Evolutionary conservation across 2,113 vertebrate species (phyloP), one percentile per base, ranked within the genome.

Genomic region (Rhynchomys soricoides): DNA sequence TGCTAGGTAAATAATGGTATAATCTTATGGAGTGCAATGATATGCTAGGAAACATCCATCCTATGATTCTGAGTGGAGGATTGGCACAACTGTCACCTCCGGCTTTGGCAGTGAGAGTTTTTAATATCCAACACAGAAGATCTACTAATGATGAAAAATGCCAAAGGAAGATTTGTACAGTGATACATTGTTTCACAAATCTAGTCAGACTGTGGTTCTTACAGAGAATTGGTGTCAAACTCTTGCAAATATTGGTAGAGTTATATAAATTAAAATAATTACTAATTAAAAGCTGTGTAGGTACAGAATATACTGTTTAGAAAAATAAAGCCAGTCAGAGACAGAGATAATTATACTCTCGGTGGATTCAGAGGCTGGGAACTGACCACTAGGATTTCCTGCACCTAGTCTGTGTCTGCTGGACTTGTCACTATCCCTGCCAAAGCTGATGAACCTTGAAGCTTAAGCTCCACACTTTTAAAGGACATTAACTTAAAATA

Each of bases 141-240:
- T 34, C 77, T 7, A 34, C 29, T 78, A 50, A 37, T 52, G 8
- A 22, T 79, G 31, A 19, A 37, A 79, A 79, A 52, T 4, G 31
- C 1, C 48, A 52, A 16, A 78, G 48, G 48, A 52, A 37, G 29
- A 3, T 50, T 52, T 79, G 17, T 37, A 37, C 9, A 37, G 11
- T 37, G 31, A 37, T 55, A 52, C 26, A 50, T 15, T 82, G 7
- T 13, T 57, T 82, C 50, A 26, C 26, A 62, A 83, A 31, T 31
- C 45, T 15, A 45, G 15, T 64, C 59, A 64, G 40, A 66, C 9
- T 34, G 4, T 45, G 2, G 0, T 1, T 34, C 40, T 86, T 86
- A 34, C 8, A 21, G 1, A 1, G 2, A 31, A 34, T 17, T 0
- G 0, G 4, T 45, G 16, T 66, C 4, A 66, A 31, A 34, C 75